Percentiles rank a stretch among this genome's conserved stretches.
These are phyloP conservation scores for Desoria tigrina DNA, from an alignment of 2,888 invertebrate genomes.

Conservation along the genomic window DNA sequence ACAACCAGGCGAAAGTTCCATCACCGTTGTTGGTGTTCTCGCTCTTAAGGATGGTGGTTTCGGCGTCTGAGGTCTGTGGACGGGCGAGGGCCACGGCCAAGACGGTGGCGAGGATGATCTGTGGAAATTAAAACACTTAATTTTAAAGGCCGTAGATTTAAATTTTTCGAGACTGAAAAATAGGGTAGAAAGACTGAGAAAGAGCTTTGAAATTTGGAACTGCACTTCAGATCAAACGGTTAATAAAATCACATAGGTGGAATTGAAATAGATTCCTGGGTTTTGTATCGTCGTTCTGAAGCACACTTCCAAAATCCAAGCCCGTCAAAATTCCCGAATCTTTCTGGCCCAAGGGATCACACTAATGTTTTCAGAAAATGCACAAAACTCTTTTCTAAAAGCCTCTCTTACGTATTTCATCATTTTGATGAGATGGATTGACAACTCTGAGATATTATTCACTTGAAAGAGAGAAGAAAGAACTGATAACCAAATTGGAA, in stretches of 20 bases:
- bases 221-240: too few relatives aligned
- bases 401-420: constrained; percentile 47
- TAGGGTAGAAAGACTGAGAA: too few relatives aligned
- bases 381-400: not conserved
- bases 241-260: too few relatives aligned
- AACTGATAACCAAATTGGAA: constrained; percentile 41
- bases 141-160: constrained; percentile 3
- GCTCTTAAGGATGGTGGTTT: constrained; percentile 39
- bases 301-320: too few relatives aligned
- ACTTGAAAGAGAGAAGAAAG: constrained; percentile 40
- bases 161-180: constrained; percentile 3
- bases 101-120: constrained; percentile 43
- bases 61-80: constrained; percentile 28
- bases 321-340: too few relatives aligned
- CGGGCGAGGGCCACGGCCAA: constrained; percentile 42
- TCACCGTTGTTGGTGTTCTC: constrained; percentile 49
- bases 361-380: not conserved
- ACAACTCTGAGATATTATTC: constrained; percentile 14
- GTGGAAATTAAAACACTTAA: constrained; percentile 17
- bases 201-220: too few relatives aligned
- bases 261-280: too few relatives aligned
- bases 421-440: constrained; percentile 33
- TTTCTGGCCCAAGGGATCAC: too few relatives aligned
- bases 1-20: constrained; percentile 45
- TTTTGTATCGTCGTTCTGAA: too few relatives aligned